These are phyloP conservation scores for Drosophila nigrodunni DNA, from an alignment of 1,140 invertebrate species.

Conservation along the genomic window DNA sequence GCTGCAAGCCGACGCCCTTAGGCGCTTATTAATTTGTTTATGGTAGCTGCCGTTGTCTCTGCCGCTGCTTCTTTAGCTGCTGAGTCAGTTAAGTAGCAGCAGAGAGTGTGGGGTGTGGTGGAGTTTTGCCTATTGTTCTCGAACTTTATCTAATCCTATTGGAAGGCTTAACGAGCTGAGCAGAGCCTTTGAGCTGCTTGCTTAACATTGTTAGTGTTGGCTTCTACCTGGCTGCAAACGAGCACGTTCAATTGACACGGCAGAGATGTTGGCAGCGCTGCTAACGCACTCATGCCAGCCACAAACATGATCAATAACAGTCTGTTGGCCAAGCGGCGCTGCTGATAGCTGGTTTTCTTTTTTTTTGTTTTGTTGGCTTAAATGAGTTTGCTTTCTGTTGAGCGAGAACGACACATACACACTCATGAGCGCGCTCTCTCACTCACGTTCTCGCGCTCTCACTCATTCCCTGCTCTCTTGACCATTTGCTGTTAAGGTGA, in stretches of 20 bases:
- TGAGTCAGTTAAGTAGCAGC: conserved; percentile 27
- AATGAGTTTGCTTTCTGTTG: conserved; percentile 28
- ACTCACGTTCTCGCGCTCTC: not conserved
- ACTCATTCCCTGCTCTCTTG: conserved; percentile 14
- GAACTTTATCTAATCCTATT: conserved; percentile 51
- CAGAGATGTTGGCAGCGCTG: conserved; percentile 21
- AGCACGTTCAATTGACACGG: not conserved
- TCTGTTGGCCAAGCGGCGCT: conserved; percentile 42
- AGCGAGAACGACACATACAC: conserved; percentile 10
- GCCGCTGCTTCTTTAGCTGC: conserved; percentile 11
- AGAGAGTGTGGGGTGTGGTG: conserved; percentile 9
- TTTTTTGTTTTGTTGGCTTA: conserved; percentile 3
- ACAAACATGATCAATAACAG: conserved; percentile 43
- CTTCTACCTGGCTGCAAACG: conserved; percentile 3
- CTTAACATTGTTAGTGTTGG: conserved; percentile 19
- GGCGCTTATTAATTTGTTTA: conserved; percentile 72
- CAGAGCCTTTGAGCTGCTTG: conserved; percentile 12
- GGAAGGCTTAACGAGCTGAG: conserved; percentile 23
- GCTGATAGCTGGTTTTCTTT: conserved; percentile 39
- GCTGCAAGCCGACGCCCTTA: conserved; percentile 73
- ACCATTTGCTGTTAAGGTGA: conserved; percentile 22
- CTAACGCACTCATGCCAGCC: conserved; percentile 13
- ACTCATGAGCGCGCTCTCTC: conserved; percentile 3
- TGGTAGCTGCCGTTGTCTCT: conserved; percentile 9
- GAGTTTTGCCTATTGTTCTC: conserved; percentile 16